Percentiles rank a stretch among this genome's conserved stretches.
Conservation (phyloP, 2,888 invertebrate species). For the Piscicola geometra region DNA sequence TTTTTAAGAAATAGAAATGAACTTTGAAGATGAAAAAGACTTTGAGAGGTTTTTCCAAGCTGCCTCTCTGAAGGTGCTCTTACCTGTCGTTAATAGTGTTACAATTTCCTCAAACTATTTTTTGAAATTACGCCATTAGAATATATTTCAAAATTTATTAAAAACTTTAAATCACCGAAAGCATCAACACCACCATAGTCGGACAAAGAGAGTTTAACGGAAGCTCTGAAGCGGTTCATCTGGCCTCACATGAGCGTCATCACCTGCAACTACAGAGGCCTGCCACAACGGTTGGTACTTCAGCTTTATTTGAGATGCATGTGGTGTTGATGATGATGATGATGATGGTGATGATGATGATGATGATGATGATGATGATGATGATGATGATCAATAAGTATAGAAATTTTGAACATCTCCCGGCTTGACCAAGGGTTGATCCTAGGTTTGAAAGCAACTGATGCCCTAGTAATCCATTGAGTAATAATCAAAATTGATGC, state of each 20-base stretch:
- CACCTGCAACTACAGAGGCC: not conserved
- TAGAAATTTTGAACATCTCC: no score
- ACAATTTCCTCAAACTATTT: not conserved
- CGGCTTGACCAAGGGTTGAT: no score
- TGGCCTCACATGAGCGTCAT: not conserved
- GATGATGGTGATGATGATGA: no score
- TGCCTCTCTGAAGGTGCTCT: not conserved
- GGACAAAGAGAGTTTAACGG: not conserved
- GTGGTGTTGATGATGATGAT: no score
- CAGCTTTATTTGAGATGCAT: no score
- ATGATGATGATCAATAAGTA: no score
- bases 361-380: no score
- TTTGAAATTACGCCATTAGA: not conserved
- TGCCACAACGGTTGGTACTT: not conserved
- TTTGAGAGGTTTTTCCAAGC: not conserved
- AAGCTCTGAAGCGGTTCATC: not conserved
- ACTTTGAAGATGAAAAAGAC: not conserved
- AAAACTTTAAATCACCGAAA: not conserved
- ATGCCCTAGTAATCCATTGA: no score
- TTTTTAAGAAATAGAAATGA: not conserved
- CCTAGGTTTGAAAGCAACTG: no score
- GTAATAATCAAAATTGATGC: no score
- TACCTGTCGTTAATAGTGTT: not conserved
- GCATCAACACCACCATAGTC: not conserved
- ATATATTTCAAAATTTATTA: not conserved